Base-by-base conservation (phyloP, 2,888 invertebrate genomes). In the Leuctra nigra region DNA sequence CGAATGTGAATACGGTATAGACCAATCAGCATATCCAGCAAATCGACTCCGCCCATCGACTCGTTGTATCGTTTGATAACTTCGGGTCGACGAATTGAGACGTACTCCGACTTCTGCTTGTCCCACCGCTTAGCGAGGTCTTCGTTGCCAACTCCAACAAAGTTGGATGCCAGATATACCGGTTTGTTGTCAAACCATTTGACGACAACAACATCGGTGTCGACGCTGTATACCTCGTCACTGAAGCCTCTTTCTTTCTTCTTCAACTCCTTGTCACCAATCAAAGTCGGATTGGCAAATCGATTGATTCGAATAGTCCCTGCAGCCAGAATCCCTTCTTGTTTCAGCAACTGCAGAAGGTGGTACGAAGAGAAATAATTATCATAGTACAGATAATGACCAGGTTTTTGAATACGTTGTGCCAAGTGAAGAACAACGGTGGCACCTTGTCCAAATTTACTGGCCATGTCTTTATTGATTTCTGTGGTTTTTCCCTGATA, bases 11-110 rank as follows among this genome's bases (percentile, higher is more conserved):
- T 58, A 35, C 59, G 23, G 48, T 58, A 61, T 3, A 56, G 39
- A 25, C 50, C 35, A 64, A 61, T 58, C 67, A 66, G 3, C n/a
- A n/a, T n/a, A n/a, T n/a, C n/a, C n/a, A n/a, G n/a, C n/a, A n/a
- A n/a, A n/a, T n/a, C n/a, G n/a, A 67, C 66, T 11, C 65, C 67
- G 11, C 67, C 67, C 67, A 66, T 68, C 24, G 58, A 53, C 24
- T 56, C 46, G 53, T 68, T 68, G 48, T 50, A 50, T 2, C 3
- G 4, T 57, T 58, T 59, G 22, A 65, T 60, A 16, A 63, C 60
- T 58, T 64, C 61, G 22, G 65, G 63, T 35, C 63, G 57, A 33
- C 24, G 14, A 29, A 67, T 57, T 39, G 63, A 29, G 16, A 63
- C 59, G 54, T 61, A 63, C 38, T 58, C 44, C 29, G 62, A 62